Percentiles rank a stretch among this genome's conserved stretches.
These are phyloP conservation scores for Enoplosus armatus DNA, from an alignment of 2,797 vertebrate genomes.

Conservation along the genomic window DNA sequence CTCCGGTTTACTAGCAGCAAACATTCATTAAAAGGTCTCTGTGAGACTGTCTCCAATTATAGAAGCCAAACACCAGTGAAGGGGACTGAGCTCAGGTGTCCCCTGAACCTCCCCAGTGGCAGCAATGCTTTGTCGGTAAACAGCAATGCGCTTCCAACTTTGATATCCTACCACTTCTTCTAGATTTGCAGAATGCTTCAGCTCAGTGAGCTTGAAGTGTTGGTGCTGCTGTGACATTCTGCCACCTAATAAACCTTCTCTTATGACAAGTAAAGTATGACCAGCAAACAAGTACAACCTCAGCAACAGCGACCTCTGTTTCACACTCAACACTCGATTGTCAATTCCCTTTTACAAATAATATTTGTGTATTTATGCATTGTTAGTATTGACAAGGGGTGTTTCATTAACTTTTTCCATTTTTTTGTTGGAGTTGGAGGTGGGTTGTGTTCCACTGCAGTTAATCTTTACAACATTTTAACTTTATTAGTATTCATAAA, in stretches of 20 bases:
- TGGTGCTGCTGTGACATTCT: constrained; percentile 41
- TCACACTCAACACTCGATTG: background rate
- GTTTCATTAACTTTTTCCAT: background rate
- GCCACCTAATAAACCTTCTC: constrained; percentile 63
- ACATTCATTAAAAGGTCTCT: constrained; percentile 25
- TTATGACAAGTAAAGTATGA: constrained; percentile 50
- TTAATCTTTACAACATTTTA: background rate
- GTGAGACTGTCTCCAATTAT: constrained; percentile 40
- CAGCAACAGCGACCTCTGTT: constrained; percentile 3
- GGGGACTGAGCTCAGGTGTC: constrained; percentile 46
- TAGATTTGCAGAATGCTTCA: constrained; percentile 50
- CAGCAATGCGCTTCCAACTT: constrained; percentile 24
- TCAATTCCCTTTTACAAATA: constrained; percentile 1
- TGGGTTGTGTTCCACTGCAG: background rate
- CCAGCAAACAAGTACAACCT: constrained; percentile 14
- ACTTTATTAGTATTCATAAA: background rate
- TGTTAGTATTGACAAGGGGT: background rate
- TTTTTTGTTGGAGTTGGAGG: background rate
- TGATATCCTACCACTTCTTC: constrained; percentile 57
- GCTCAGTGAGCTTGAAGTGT: constrained; percentile 47
- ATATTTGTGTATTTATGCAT: too few species aligned
- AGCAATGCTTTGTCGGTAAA: constrained; percentile 47
- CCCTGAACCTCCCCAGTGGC: constrained; percentile 27
- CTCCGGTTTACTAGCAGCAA: constrained; percentile 17
- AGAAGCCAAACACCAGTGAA: constrained; percentile 26